Conservation (phyloP, 1,140 invertebrate species). For the Aporrectodea caliginosa region DNA sequence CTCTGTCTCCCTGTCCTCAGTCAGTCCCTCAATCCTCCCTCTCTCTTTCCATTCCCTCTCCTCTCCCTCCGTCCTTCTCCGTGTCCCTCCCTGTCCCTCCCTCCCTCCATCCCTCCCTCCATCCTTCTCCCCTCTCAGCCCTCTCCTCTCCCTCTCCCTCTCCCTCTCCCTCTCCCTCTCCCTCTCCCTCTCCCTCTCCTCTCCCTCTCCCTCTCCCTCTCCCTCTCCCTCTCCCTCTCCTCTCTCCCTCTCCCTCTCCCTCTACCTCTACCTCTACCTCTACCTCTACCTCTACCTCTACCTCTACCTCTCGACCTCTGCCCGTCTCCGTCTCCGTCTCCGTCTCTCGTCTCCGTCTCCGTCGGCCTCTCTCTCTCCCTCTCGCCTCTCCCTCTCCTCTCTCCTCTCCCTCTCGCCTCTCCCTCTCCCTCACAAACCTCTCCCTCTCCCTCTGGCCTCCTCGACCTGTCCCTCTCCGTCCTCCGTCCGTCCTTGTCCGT, state of each 20-base stretch:
- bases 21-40: not conserved
- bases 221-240: no score
- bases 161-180: not conserved
- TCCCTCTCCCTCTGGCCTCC: not conserved
- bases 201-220: not conserved
- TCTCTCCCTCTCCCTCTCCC: not conserved
- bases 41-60: no score
- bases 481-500: not conserved
- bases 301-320: not conserved
- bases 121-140: not conserved
- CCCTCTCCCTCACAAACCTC: no score
- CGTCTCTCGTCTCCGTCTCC: not conserved
- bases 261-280: not conserved
- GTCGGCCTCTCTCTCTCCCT: constrained; percentile 1
- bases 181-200: not conserved
- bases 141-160: not conserved
- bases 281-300: not conserved
- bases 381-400: constrained; percentile 8
- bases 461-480: not conserved
- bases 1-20: not conserved
- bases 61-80: not conserved
- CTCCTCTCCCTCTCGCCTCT: not conserved
- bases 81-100: not conserved
- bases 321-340: not conserved
- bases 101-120: not conserved